phyloP scores from a whole-genome alignment of 1,140 invertebrate genomes.

The Leptinotarsa defecta region DNA sequence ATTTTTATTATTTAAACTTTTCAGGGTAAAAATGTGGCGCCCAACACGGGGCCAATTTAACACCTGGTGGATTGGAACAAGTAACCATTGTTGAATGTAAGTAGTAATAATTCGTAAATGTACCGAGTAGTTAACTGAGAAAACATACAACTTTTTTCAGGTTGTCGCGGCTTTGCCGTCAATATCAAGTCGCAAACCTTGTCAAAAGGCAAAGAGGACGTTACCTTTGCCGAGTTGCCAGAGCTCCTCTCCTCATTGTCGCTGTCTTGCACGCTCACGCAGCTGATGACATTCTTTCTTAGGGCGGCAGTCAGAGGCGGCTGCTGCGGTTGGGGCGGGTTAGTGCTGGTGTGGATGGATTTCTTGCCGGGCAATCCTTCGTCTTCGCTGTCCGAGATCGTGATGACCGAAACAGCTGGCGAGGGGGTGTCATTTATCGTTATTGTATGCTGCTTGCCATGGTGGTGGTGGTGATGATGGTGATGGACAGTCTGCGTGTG shows the following conservation, averaged over 20 bases:
- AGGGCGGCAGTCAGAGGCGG: constrained; percentile 30
- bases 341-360: constrained; percentile 44
- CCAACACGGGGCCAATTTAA: too few species aligned
- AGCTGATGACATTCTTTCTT: constrained; percentile 77
- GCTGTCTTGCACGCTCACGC: constrained; percentile 80
- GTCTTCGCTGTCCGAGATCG: constrained; percentile 95
- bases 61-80: too few species aligned
- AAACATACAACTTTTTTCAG: too few species aligned
- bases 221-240: constrained; percentile 53
- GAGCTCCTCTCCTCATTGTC: constrained; percentile 69
- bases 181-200: too few species aligned
- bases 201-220: background rate
- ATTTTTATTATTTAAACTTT: too few species aligned
- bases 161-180: too few species aligned
- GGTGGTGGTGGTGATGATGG: constrained; percentile 57
- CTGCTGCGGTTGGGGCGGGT: background rate
- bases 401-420: constrained; percentile 93
- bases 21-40: too few species aligned
- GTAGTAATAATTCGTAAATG: too few species aligned
- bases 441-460: constrained; percentile 68
- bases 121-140: too few species aligned
- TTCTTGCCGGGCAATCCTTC: constrained; percentile 62
- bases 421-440: constrained; percentile 91
- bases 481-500: constrained; percentile 53
- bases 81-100: too few species aligned